Evolutionary conservation across 2,797 vertebrate genomes (phyloP), one percentile per base, ranked within the genome.

Genomic region (Cyclura pinguis): DNA sequence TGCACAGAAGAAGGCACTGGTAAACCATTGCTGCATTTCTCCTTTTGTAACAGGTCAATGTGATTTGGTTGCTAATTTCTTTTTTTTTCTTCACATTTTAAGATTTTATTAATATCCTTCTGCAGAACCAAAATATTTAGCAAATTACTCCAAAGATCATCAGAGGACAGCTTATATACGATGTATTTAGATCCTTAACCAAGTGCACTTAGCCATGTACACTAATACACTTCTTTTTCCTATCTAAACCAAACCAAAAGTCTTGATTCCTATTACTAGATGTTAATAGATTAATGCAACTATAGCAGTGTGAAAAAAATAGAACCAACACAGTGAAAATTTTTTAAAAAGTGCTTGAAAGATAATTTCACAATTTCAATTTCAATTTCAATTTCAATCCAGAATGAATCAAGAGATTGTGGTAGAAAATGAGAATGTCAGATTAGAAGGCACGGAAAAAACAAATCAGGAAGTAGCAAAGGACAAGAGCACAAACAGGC

Each of bases 61-160:
- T 62, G 59, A 62, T 22, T 62, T 62, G 20, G 20, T 22, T 62
- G 59, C 4, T 20, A 62, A 22, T 5, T 22, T 3, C 42, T 47
- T 47, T 4, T 47, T 47, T 47, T 47, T 47, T 47, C n/a, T 47
- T 4, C 90, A 81, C 35, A 91, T 94, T 96, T 96, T 92, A 97
- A 83, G 91, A 91, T 96, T 98, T 97, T 97, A 97, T 98, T 98
- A 97, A 96, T 96, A 94, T 93, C 94, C 97, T 95, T 96, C 94
- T 95, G 97, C 96, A 97, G 96, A 97, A 97, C 97, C 95, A 97
- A 97, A 98, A 96, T 97, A 97, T 95, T 97, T 97, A 97, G 97
- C 95, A 97, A 97, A 97, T 97, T 95, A 95, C 92, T 96, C 96
- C 94, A 96, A 90, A 93, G 95, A 97, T 96, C 96, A 92, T 95